Percentiles rank a stretch among this genome's conserved stretches.
Conservation (phyloP, 53 echinoderm and acorn worm species). For the Patiria pectinifera region DNA sequence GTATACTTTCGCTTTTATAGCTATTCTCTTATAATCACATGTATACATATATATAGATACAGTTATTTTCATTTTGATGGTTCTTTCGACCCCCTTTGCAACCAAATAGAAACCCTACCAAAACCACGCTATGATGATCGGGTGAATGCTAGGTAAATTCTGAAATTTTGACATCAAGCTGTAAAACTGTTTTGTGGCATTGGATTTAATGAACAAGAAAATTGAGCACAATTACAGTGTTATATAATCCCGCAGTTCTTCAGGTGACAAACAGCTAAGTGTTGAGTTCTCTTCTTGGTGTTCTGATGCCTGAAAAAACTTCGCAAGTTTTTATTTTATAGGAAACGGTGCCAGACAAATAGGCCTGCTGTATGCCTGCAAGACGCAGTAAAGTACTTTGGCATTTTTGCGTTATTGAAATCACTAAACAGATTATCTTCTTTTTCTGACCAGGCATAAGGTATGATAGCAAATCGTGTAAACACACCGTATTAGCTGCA, state of each 20-base stretch:
- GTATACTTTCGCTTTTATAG: too few relatives aligned
- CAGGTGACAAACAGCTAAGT: neutral
- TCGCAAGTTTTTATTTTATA: neutral
- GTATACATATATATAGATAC: too few relatives aligned
- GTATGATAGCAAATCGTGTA: slow-evolving; percentile 66
- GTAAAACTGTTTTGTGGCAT: too few relatives aligned
- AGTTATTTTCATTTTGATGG: too few relatives aligned
- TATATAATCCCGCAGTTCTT: neutral
- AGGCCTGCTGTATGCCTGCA: neutral
- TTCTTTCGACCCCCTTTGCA: too few relatives aligned
- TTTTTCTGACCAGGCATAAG: slow-evolving; percentile 49
- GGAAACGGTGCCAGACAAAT: neutral
- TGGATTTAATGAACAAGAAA: too few relatives aligned
- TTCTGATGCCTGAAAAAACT: neutral
- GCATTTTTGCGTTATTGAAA: slow-evolving; percentile 52
- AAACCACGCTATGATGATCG: too few relatives aligned
- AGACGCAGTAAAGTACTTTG: slow-evolving; percentile 59
- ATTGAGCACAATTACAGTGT: too few relatives aligned
- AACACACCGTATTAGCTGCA: slow-evolving; percentile 63
- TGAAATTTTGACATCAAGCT: too few relatives aligned
- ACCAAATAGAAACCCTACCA: too few relatives aligned
- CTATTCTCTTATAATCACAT: too few relatives aligned
- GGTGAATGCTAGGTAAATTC: too few relatives aligned
- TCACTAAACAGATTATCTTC: slow-evolving; percentile 47
- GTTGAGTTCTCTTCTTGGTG: neutral